Conservation (phyloP, 2,888 invertebrate species). For the Galeopsomyia nigrocyanea region DNA sequence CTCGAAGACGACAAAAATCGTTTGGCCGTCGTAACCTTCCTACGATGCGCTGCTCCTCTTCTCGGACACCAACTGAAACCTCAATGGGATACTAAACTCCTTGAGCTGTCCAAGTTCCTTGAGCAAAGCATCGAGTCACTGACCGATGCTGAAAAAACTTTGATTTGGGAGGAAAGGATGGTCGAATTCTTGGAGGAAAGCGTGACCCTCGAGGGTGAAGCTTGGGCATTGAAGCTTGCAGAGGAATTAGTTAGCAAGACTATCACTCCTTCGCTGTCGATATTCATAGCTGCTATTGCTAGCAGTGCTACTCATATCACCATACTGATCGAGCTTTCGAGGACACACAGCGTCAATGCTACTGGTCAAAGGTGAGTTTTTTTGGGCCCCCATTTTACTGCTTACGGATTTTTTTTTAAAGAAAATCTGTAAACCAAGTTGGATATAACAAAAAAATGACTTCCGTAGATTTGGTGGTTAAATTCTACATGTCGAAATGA, state of each 20-base stretch:
- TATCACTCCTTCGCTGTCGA: slow-evolving; percentile 52
- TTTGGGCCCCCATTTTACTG: too few relatives aligned
- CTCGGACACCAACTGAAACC: slow-evolving; percentile 58
- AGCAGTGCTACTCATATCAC: slow-evolving; percentile 55
- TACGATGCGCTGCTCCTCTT: slow-evolving; percentile 58
- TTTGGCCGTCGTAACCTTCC: slow-evolving; percentile 54
- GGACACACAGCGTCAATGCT: slow-evolving; percentile 49
- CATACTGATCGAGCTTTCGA: slow-evolving; percentile 55
- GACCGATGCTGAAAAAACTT: slow-evolving; percentile 44
- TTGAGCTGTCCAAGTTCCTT: slow-evolving; percentile 53
- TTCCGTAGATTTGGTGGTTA: too few relatives aligned
- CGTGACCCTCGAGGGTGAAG: slow-evolving; percentile 57
- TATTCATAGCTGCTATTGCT: slow-evolving; percentile 58
- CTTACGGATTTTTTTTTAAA: too few relatives aligned
- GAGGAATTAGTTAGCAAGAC: slow-evolving; percentile 56
- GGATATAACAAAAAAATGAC: too few relatives aligned
- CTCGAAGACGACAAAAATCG: slow-evolving; percentile 56
- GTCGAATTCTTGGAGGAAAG: slow-evolving; percentile 62
- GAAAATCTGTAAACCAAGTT: too few relatives aligned
- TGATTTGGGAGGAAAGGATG: slow-evolving; percentile 60
- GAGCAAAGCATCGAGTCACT: slow-evolving; percentile 17
- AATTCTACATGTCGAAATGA: too few relatives aligned
- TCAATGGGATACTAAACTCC: slow-evolving; percentile 59
- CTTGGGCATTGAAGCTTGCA: slow-evolving; percentile 60
- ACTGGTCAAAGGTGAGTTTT: slow-evolving; percentile 29